phyloP scores from a whole-genome alignment of 37 sponge, comb jelly and placozoan genomes.

The Lycopodina hypogea region DNA sequence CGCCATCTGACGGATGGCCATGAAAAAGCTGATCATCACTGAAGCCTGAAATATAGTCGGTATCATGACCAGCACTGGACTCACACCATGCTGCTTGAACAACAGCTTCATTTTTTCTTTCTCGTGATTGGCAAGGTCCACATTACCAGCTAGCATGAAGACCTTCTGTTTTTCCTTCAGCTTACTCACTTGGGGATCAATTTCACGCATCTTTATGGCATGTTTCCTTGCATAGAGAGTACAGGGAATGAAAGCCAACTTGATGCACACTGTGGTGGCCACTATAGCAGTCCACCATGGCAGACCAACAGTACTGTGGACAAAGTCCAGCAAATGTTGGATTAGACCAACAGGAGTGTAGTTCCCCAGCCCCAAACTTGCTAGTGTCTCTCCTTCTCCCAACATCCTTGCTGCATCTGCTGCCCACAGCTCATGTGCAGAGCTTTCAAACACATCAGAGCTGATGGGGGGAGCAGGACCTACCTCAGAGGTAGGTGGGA shows the following conservation, averaged over 20 bases:
- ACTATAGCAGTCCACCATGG: slow-evolving; percentile 93
- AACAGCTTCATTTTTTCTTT: slow-evolving; percentile 30
- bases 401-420: slow-evolving; percentile 26
- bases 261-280: slow-evolving; percentile 47
- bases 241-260: slow-evolving; percentile 57
- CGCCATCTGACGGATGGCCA: slow-evolving; percentile 81
- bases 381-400: slow-evolving; percentile 27
- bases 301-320: slow-evolving; percentile 55
- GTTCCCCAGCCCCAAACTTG: slow-evolving; percentile 77
- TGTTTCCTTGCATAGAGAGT: slow-evolving; percentile 56
- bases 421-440: slow-evolving; percentile 46
- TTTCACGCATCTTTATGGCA: slow-evolving; percentile 62
- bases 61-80: slow-evolving; percentile 64
- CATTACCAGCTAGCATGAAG: slow-evolving; percentile 42
- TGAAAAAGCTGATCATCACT: slow-evolving; percentile 73
- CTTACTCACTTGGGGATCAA: slow-evolving; percentile 62
- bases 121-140: slow-evolving; percentile 35
- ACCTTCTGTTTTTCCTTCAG: slow-evolving; percentile 43
- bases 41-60: slow-evolving; percentile 68
- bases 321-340: slow-evolving; percentile 62
- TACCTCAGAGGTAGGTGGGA: no score
- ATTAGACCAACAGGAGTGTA: slow-evolving; percentile 79
- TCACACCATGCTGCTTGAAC: slow-evolving; percentile 63
- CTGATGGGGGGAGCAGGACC: neutral
- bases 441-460: slow-evolving; percentile 23